phyloP scores from a whole-genome alignment of 2,888 invertebrate species.

The Trissolcus brochymenae region DNA sequence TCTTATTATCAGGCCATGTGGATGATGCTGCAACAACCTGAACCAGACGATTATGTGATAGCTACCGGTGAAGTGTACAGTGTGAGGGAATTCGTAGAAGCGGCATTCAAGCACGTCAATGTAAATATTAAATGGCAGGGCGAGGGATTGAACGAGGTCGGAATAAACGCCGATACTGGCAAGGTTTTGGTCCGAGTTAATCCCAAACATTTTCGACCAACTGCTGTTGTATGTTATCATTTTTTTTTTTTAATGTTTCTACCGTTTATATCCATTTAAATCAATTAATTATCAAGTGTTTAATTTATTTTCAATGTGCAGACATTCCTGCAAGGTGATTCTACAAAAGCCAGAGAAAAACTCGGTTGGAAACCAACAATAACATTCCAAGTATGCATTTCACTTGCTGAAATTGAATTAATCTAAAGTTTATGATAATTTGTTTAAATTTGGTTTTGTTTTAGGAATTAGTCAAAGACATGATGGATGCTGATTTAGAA shows the following conservation, averaged over 20 bases:
- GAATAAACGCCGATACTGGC: conserved; percentile 81
- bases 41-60: conserved; percentile 97
- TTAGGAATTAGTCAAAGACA: conserved; percentile 91
- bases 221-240: conserved; percentile 89
- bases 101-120: conserved; percentile 89
- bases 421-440: background rate
- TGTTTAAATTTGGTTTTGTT: conserved; percentile 6
- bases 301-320: conserved; percentile 67
- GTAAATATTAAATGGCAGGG: conserved; percentile 93
- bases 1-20: conserved; percentile 91
- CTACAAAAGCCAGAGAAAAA: conserved; percentile 90
- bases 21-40: conserved; percentile 96
- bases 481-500: conserved; percentile 93
- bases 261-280: background rate
- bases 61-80: conserved; percentile 97
- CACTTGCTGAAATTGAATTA: conserved; percentile 15
- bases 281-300: too few relatives aligned
- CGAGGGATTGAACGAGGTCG: conserved; percentile 88
- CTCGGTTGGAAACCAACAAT: conserved; percentile 94
- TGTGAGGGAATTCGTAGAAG: conserved; percentile 97
- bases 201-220: conserved; percentile 96
- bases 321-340: conserved; percentile 95
- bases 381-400: conserved; percentile 80
- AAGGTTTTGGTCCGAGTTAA: conserved; percentile 92
- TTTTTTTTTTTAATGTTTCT: background rate